These are phyloP conservation scores for Anthonomus grandis DNA, from an alignment of 1,140 invertebrate genomes.

Conservation along the genomic window DNA sequence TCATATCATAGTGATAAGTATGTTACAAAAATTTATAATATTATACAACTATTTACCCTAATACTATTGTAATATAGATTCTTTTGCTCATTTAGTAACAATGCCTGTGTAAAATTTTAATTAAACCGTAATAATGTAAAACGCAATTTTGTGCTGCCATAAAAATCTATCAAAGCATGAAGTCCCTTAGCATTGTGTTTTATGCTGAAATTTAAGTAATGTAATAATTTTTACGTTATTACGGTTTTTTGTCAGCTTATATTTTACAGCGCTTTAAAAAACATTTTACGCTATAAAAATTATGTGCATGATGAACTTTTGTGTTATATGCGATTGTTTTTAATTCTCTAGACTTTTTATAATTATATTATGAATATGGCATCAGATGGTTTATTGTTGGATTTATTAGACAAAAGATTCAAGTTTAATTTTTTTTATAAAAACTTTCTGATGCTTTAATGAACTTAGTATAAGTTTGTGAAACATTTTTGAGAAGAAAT, in stretches of 20 bases:
- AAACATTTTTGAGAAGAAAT: no score
- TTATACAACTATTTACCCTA: conserved; percentile 11
- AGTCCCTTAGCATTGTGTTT: neutral
- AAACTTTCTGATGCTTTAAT: no score
- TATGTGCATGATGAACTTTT: conserved; percentile 31
- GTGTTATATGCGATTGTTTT: conserved; percentile 10
- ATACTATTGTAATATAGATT: conserved; percentile 20
- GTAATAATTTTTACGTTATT: conserved; percentile 28
- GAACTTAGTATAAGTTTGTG: no score
- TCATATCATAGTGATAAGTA: conserved; percentile 20
- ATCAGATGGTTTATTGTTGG: no score
- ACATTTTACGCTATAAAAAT: conserved; percentile 29
- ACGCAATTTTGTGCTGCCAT: neutral
- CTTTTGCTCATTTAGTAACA: conserved; percentile 27
- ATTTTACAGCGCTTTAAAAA: conserved; percentile 31
- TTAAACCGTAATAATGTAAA: conserved; percentile 33
- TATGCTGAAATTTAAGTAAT: neutral
- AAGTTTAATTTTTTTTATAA: no score
- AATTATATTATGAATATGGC: no score
- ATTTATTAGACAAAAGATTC: no score
- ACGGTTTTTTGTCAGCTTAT: conserved; percentile 34
- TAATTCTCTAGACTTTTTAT: neutral
- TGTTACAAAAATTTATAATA: conserved; percentile 5
- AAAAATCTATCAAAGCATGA: no score
- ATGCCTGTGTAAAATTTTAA: conserved; percentile 36